Evolutionary conservation across 2,113 vertebrate species (phyloP).

Genomic region (Columba janthina): DNA sequence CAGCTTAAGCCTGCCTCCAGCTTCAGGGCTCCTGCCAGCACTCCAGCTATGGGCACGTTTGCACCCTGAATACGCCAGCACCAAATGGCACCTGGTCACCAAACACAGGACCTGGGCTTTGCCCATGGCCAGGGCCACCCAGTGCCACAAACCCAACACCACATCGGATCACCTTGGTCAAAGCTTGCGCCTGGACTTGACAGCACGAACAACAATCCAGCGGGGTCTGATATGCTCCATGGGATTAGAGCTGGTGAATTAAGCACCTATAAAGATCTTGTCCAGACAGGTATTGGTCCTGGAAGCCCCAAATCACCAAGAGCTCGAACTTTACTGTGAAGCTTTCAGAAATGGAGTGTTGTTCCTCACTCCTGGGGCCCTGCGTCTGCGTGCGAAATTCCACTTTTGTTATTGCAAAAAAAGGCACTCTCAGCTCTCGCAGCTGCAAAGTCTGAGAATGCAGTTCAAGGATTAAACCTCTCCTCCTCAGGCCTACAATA

Average conservation of each 20-base stretch:
- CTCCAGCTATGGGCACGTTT: not conserved
- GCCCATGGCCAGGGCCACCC: not conserved
- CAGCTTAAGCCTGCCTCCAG: not conserved
- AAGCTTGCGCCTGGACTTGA: not conserved
- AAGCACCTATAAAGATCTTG: not conserved
- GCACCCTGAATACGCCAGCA: not conserved
- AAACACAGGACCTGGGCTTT: accelerated
- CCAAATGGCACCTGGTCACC: not conserved
- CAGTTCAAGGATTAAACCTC: not conserved
- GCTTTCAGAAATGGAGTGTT: not conserved
- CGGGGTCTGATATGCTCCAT: accelerated
- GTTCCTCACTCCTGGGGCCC: not conserved
- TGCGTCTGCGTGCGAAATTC: not conserved
- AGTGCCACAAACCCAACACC: not conserved
- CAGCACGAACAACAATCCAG: not conserved
- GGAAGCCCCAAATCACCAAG: not conserved
- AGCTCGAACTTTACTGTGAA: not conserved
- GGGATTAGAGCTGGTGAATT: not conserved
- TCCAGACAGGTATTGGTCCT: not conserved
- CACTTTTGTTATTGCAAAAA: conserved; percentile 17
- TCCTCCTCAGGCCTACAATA: not conserved
- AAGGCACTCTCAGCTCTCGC: not conserved
- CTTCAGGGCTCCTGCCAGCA: not conserved
- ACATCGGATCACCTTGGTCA: not conserved
- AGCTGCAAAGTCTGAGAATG: not conserved